These are phyloP conservation scores for Melanocharis versteri DNA, from an alignment of 2,113 vertebrate genomes.

Conservation along the genomic window DNA sequence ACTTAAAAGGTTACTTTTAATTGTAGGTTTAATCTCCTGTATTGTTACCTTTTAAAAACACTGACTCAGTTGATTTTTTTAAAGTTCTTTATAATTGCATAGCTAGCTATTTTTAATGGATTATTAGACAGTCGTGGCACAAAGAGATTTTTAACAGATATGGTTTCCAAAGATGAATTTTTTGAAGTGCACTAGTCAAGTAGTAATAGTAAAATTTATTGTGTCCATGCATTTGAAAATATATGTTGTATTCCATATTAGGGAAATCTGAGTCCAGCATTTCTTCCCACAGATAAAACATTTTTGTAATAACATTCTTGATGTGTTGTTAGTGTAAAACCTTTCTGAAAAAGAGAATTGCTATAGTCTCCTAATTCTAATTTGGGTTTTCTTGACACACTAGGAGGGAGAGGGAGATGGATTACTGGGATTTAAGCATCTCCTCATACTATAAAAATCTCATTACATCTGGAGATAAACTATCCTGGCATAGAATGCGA, in stretches of 20 bases:
- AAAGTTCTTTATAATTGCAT: background rate
- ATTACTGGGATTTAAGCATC: background rate
- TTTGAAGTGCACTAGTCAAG: background rate
- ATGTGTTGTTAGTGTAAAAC: background rate
- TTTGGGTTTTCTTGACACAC: background rate
- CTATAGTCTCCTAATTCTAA: background rate
- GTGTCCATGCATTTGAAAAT: background rate
- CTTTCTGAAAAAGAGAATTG: background rate
- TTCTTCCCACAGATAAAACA: background rate
- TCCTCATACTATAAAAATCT: background rate
- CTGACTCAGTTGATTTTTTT: background rate
- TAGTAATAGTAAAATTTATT: background rate
- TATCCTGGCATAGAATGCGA: background rate
- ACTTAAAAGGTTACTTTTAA: background rate
- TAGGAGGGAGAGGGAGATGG: background rate
- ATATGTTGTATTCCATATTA: background rate
- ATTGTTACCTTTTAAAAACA: background rate
- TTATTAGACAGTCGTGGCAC: background rate
- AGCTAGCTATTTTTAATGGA: background rate
- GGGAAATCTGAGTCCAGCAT: background rate
- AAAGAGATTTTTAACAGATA: background rate
- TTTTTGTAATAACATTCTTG: background rate
- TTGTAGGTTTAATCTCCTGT: background rate
- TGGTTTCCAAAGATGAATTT: background rate
- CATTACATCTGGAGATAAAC: background rate